Evolutionary conservation across 2,113 vertebrate genomes (phyloP), one percentile per base, ranked within the genome.

Genomic region (Zosterops borbonicus): DNA sequence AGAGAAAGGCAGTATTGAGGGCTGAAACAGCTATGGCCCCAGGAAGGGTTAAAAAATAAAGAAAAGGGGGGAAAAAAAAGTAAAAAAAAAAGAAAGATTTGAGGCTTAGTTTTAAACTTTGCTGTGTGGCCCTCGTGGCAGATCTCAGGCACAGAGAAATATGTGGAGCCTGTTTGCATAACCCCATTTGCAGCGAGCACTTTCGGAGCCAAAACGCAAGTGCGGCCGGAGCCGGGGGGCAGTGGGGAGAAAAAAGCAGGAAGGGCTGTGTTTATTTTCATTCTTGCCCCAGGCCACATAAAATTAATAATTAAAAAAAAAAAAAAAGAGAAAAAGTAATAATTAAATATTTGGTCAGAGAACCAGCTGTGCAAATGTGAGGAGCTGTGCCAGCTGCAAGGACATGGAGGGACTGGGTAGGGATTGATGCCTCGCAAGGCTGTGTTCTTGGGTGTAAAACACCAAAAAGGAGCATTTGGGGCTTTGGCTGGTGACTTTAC

Each of bases 1-100:
- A 97, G 97, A 98, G 97, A 98, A 98, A 98, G 97, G 93, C 96
- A 89, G 94, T 96, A 98, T 98, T 98, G 98, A 98, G 92, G 92
- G 76, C 86, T 88, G 70, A 42, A 59, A 85, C 85, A 92, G 88
- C 91, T 94, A 60, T 5, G 7, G 91, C 83, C 89, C 56, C 2
- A 0, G 20, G 71, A 98, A 98, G 97, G 95, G 97, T 98, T 98
- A 95, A 98, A 97, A 96, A 85, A 88, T 86, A 95, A 90, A 95
- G 78, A 67, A 89, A 85, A 55, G 62, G 23, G 67, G 17, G 23
- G 14, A 7, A 8, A 42, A 58, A 58, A 35, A 58, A 12, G 4
- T 46, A 24, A 50, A 59, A 52, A 53, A 60, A 55, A 37, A 1
- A 27, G 9, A 20, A 41, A 76, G 60, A 67, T 46, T 55, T 81